These are phyloP conservation scores for Rotaria socialis DNA, from an alignment of 2,888 invertebrate species.

Conservation along the genomic window DNA sequence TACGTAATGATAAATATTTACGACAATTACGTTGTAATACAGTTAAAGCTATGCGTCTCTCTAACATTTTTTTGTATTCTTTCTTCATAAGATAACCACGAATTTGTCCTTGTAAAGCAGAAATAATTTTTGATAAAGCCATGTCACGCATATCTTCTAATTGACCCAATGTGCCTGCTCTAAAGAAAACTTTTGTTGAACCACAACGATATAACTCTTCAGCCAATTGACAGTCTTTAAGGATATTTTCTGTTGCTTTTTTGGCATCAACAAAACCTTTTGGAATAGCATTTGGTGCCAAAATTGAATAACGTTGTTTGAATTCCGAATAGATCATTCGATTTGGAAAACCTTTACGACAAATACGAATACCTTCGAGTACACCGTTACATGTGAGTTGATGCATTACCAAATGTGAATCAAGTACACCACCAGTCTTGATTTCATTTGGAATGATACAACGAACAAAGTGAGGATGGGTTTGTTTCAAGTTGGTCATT, in stretches of 20 bases:
- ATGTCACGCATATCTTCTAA: constrained; percentile 99
- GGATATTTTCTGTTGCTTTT: constrained; percentile 68
- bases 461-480: constrained; percentile 98
- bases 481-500: constrained; percentile 90
- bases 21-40: constrained; percentile 99
- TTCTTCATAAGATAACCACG: constrained; percentile 71
- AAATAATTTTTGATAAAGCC: constrained; percentile 87
- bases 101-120: constrained; percentile 83
- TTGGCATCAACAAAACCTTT: constrained; percentile 62
- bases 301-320: constrained; percentile 99
- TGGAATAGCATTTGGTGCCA: constrained; percentile 78
- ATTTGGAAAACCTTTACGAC: constrained; percentile 98
- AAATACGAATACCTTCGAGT: constrained; percentile 99
- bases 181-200: constrained; percentile 99
- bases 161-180: constrained; percentile 99
- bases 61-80: constrained; percentile 92
- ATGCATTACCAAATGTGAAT: constrained; percentile 96
- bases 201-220: constrained; percentile 92
- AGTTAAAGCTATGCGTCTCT: constrained; percentile 80
- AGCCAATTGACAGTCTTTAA: constrained; percentile 69
- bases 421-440: constrained; percentile 70
- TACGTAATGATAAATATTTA: constrained; percentile 95
- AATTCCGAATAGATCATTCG: constrained; percentile 99
- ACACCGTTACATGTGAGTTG: constrained; percentile 99
- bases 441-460: constrained; percentile 93